These are phyloP conservation scores for Leptinotarsa haldemani DNA, from an alignment of 2,888 invertebrate species.

Conservation along the genomic window DNA sequence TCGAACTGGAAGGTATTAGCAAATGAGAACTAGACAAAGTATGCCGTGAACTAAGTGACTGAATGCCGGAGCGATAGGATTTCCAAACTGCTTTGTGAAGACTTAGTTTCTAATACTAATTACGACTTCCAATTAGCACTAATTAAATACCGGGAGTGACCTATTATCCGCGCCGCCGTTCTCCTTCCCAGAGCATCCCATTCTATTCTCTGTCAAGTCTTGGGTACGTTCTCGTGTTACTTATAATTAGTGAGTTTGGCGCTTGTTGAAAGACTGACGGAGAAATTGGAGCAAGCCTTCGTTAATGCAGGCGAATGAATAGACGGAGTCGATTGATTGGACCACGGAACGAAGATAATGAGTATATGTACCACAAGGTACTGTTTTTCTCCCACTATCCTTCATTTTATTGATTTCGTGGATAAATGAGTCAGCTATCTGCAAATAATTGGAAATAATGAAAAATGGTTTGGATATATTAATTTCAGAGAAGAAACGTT, in stretches of 20 bases:
- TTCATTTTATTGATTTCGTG: no score
- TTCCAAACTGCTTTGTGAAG: slow-evolving; percentile 64
- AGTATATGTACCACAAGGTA: no score
- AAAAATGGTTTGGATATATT: no score
- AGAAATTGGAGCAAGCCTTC: not conserved
- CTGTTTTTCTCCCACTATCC: no score
- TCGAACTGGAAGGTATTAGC: slow-evolving; percentile 51
- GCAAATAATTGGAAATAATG: no score
- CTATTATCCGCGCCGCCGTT: slow-evolving; percentile 62
- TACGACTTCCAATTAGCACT: slow-evolving; percentile 65
- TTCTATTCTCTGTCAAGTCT: slow-evolving; percentile 50
- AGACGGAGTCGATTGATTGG: not conserved
- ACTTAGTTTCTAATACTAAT: slow-evolving; percentile 65
- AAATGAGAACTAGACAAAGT: slow-evolving; percentile 55
- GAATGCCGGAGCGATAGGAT: slow-evolving; percentile 58
- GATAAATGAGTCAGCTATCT: no score
- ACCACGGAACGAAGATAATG: not conserved
- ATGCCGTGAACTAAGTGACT: slow-evolving; percentile 52
- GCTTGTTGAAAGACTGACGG: slow-evolving; percentile 46
- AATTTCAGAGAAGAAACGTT: no score
- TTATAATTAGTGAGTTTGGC: slow-evolving; percentile 58
- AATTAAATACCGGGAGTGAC: slow-evolving; percentile 65
- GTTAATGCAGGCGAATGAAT: not conserved
- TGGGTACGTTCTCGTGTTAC: slow-evolving; percentile 53
- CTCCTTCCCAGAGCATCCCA: slow-evolving; percentile 60